Evolutionary conservation across 2,888 invertebrate species (phyloP), one percentile per base, ranked within the genome.

Genomic region (Phania funesta): DNA sequence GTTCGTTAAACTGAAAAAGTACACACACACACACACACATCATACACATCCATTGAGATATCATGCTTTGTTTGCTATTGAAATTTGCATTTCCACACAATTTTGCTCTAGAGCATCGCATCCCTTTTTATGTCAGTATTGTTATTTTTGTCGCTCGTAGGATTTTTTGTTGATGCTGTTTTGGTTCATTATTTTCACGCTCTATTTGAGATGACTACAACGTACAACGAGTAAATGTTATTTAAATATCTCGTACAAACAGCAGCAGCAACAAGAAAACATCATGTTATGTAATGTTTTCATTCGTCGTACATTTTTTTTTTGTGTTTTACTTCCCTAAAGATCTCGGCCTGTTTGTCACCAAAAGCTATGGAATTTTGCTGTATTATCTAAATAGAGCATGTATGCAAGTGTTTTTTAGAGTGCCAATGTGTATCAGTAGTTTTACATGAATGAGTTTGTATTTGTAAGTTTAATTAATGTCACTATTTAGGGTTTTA

Each of bases 201-300:
- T 46, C 44, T 58, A 48, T 70, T 16, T 48, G 24, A 41, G n/a
- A 32, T 41, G 18, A n/a, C 8, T 16, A 62, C 64, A 64, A 74
- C n/a, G 18, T 46, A 56, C 16, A 16, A 46, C 20, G 32, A 56
- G 29, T 54, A 56, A 32, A 54, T 64, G 32, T 54, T 46, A 18
- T 24, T 64, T 24, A 56, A 56, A 29, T 29, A 56, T 38, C 26
- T 52, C 24, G 18, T 38, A 67, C 26, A 16, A 26, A 41, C 41
- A 35, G 48, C 35, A 54, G 22, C 11, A 24, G 3, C 24, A 50
- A 24, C 41, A 65, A 48, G 18, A 67, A 56, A 50, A 75, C 20
- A 20, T 16, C 41, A 44, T 50, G 2, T 75, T 67, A 65, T 20
- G 13, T 44, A 65, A 74, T 35, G 5, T 29, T 41, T 54, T 64